Base-by-base conservation (phyloP, 2,113 vertebrate species). In the Siniperca chuatsi region DNA sequence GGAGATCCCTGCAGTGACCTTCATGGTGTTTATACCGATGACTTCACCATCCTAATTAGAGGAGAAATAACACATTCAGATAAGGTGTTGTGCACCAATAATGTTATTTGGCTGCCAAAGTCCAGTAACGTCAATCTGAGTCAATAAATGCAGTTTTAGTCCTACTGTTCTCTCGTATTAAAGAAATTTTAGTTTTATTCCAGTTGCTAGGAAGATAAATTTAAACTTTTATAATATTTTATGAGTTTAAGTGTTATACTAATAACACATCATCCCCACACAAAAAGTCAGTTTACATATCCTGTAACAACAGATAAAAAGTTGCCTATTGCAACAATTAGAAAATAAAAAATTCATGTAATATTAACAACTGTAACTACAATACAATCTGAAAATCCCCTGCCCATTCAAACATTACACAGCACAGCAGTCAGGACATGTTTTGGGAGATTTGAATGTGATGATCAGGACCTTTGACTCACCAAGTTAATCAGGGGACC, bases 1-100 rank as follows among this genome's bases (percentile, higher is more conserved):
- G 13, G 98, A 99, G 92, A 99, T 99, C 35, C 98, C 98, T 0
- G 98, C 95, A 0, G 97, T 99, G 91, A 99, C 98, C 92, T 99
- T 99, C 96, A 99, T 99, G 21, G 98, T 99, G 92, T 99, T 99
- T 89, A 99, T 98, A 0, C 98, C 98, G 0, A 99, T 99, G 85
- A 99, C 98, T 71, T 99, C 98, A 0, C 98, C 98, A 21, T 99
- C 98, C 98, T 99, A 93, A 83, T 6, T 1, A 68, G 21, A 71
- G n/a, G 5, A 68, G 11, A 68, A 1, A 82, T 4, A 54, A 52
- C 4, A 54, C 37, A 48, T 65, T 79, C 20, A 75, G n/a, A 78
- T 6, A 15, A 15, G 3, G 4, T 1, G 42, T 60, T 76, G 4
- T 42, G 11, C 44, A n/a, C 11, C 16, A 21, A 54, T 4, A 4